Conservation (phyloP, 2,888 invertebrate genomes). For the Patella ulyssiponensis region DNA sequence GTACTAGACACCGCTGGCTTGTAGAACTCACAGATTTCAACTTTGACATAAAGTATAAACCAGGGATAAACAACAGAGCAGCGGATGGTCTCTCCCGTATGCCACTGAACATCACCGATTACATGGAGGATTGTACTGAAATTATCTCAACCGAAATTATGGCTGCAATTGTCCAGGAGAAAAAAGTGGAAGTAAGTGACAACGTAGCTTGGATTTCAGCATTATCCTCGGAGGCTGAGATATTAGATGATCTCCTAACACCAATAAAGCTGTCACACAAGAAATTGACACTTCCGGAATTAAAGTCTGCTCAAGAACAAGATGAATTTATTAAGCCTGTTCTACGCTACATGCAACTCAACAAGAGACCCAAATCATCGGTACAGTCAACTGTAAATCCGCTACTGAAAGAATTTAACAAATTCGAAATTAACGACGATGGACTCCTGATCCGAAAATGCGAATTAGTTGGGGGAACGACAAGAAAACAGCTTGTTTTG, state of each 20-base stretch:
- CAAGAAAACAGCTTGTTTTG: constrained; percentile 11
- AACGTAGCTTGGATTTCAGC: neutral
- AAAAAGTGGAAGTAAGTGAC: neutral
- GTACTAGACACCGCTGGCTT: constrained; percentile 15
- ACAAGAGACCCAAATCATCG: neutral
- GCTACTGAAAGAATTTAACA: neutral
- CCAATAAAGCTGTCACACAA: neutral
- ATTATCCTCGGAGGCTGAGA: neutral
- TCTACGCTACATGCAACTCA: neutral
- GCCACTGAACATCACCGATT: constrained; percentile 18
- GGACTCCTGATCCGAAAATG: neutral
- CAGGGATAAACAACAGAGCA: constrained; percentile 21
- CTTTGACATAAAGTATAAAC: constrained; percentile 18
- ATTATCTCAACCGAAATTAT: neutral
- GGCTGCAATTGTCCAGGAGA: neutral
- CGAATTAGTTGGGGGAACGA: neutral
- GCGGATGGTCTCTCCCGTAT: constrained; percentile 26
- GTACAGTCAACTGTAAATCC: neutral
- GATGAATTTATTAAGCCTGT: neutral
- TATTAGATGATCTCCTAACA: neutral
- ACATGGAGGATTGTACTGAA: constrained; percentile 20
- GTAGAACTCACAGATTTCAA: constrained; percentile 22
- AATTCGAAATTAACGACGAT: neutral
- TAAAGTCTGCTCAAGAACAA: neutral
- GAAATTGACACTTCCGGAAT: neutral